A percentile compares a stretch with the other conserved stretches of the same genome.
Conservation (phyloP, 2,113 vertebrate genomes). For the Nibea albiflora region DNA sequence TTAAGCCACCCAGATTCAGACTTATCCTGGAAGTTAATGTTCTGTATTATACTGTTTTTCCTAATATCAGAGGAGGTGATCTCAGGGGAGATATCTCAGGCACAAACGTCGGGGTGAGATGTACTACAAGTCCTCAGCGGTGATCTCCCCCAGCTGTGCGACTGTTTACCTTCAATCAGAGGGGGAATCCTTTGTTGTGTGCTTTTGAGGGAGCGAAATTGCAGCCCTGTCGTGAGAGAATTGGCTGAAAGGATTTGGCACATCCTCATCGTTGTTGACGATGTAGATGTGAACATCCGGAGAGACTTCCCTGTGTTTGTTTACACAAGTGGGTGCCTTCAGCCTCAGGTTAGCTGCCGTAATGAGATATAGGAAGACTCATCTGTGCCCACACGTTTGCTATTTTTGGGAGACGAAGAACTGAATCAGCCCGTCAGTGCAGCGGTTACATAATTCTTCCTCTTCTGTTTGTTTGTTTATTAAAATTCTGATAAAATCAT, state of each 20-base stretch:
- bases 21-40: background rate
- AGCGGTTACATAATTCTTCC: slow-evolving; percentile 22
- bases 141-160: background rate
- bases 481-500: background rate
- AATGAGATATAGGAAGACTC: slow-evolving; percentile 24
- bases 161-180: slow-evolving; percentile 6
- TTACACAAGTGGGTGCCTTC: slow-evolving; percentile 43
- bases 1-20: background rate
- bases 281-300: slow-evolving; percentile 38
- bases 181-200: slow-evolving; percentile 21
- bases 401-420: slow-evolving; percentile 30
- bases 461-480: background rate
- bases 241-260: slow-evolving; percentile 57
- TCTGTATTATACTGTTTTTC: background rate
- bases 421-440: background rate
- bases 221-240: slow-evolving; percentile 18
- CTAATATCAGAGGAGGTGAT: background rate
- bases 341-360: slow-evolving; percentile 28
- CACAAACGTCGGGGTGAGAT: background rate
- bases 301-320: slow-evolving; percentile 41
- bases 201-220: slow-evolving; percentile 15
- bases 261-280: slow-evolving; percentile 61
- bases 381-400: slow-evolving; percentile 35
- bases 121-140: background rate
- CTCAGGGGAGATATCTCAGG: background rate